Evolutionary conservation across 1,140 invertebrate species (phyloP), one percentile per base, ranked within the genome.

Genomic region (Caenorhabditis inopinata): DNA sequence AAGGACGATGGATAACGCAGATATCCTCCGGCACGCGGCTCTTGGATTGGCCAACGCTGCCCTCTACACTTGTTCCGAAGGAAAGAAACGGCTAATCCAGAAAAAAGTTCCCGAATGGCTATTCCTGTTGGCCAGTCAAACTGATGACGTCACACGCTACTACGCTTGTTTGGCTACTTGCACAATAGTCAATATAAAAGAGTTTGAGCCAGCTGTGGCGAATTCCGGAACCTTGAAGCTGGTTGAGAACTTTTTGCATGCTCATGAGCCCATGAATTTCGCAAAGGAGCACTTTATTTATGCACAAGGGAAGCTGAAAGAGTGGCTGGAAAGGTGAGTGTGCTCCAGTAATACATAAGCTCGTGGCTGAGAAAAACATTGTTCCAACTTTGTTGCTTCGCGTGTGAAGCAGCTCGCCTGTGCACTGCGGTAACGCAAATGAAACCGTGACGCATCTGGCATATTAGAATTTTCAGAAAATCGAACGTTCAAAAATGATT

Each of bases 91-190:
- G 27, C 76, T 73, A 5, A 49, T 48, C 12, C 47, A 77, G 18
- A 51, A 80, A 62, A 68, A 87, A 83, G 94, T 97, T 1, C 96
- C 96, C 0, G 94, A 97, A 91, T 99, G 97, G 97, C 89, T 99
- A 48, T 99, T 98, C 89, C 96, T 97, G 0, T 88, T 99, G 73
- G 97, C 96, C 7, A 98, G 98, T 87, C 95, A 96, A 87, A 93
- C 93, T 80, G 97, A 99, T 86, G 96, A 98, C 84, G 95, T 96
- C 80, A 96, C 86, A 7, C 77, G 87, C 9, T 89, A 99, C 89
- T 99, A 98, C 88, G 97, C 97, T 0, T 99, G 96, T 88, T 90
- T 99, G 81, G 96, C 97, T 0, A 97, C 98, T 77, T 94, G 95
- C 12, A 94, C 96, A 46, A 91, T 99, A 45, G 95, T 97, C 7